Evolutionary conservation across 2,797 vertebrate species (phyloP), one percentile per base, ranked within the genome.

Genomic region (Sternarchorhynchus goeldii): DNA sequence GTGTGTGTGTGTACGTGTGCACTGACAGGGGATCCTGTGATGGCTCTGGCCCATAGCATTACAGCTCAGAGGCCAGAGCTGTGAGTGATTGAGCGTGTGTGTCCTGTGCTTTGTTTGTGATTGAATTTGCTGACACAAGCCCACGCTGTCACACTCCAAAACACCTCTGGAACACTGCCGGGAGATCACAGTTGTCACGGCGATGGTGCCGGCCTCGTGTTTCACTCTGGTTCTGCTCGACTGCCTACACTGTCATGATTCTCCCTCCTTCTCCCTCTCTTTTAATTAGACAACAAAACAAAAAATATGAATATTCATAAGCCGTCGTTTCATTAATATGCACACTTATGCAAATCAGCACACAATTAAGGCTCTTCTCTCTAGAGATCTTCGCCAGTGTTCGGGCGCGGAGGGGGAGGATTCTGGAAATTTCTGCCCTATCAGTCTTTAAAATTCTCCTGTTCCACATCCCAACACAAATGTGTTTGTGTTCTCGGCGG

Each of bases 261-360:
- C 81, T 79, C 86, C 67, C 78, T 82, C 82, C 86, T 82, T 81
- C 78, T 83, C 88, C 88, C 86, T 74, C 83, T 84, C 91, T 95
- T 96, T 94, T 95, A 92, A 95, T 97, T 95, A 94, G 93, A 94
- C 95, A 96, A 96, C 92, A 96, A 95, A 95, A 95, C 92, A 94
- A 94, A 95, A 89, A 84, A 62, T 88, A 95, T 95, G 95, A 95
- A 97, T 98, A 98, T 98, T 96, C 94, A 97, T 96, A 91, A 91
- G 88, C 81, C 50, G 3, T 17, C 67, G 78, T 0, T 85, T 90
- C 90, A 91, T 94, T 95, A 93, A 94, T 95, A 95, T 95, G 93
- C 93, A 93, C 87, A 90, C 90, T 93, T 91, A 94, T 95, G 93
- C 88, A 95, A 93, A 95, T 94, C 80, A 90, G 90, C 64, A 78